Evolutionary conservation across 1,140 invertebrate genomes (phyloP).

Genomic region (Rhysida immarginata): DNA sequence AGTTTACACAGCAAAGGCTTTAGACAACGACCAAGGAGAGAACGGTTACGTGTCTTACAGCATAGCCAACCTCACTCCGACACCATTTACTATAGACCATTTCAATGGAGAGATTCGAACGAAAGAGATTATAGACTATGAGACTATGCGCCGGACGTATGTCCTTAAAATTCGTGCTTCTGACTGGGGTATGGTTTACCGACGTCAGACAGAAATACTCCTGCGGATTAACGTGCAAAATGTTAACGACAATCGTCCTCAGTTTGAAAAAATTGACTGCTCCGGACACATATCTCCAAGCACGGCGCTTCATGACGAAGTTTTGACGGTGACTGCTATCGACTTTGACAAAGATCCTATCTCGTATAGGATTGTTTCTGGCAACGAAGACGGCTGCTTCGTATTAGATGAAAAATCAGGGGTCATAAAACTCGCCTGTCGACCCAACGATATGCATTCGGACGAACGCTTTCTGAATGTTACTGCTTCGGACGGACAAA

Average conservation of each 20-base stretch:
- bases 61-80: slow-evolving; percentile 62
- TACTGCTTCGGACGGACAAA: slow-evolving; percentile 79
- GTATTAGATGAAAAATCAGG: slow-evolving; percentile 64
- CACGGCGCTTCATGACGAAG: slow-evolving; percentile 58
- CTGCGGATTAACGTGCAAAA: slow-evolving; percentile 63
- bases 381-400: slow-evolving; percentile 86
- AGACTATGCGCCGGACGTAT: slow-evolving; percentile 70
- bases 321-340: slow-evolving; percentile 78
- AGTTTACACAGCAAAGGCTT: slow-evolving; percentile 64
- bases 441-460: slow-evolving; percentile 52
- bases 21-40: slow-evolving; percentile 77
- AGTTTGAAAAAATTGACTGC: slow-evolving; percentile 55
- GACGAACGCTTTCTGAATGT: slow-evolving; percentile 59
- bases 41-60: slow-evolving; percentile 91
- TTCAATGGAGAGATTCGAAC: slow-evolving; percentile 79
- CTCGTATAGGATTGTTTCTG: slow-evolving; percentile 67
- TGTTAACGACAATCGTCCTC: slow-evolving; percentile 84
- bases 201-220: slow-evolving; percentile 73
- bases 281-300: slow-evolving; percentile 63
- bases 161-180: slow-evolving; percentile 55
- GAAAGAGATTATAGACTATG: slow-evolving; percentile 70
- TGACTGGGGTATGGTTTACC: slow-evolving; percentile 84
- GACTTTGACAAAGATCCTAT: slow-evolving; percentile 84
- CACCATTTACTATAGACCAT: slow-evolving; percentile 91
- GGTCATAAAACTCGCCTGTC: slow-evolving; percentile 49